These are phyloP conservation scores for Drosophila grimshawi DNA, from an alignment of 1,140 invertebrate species.

Conservation along the genomic window DNA sequence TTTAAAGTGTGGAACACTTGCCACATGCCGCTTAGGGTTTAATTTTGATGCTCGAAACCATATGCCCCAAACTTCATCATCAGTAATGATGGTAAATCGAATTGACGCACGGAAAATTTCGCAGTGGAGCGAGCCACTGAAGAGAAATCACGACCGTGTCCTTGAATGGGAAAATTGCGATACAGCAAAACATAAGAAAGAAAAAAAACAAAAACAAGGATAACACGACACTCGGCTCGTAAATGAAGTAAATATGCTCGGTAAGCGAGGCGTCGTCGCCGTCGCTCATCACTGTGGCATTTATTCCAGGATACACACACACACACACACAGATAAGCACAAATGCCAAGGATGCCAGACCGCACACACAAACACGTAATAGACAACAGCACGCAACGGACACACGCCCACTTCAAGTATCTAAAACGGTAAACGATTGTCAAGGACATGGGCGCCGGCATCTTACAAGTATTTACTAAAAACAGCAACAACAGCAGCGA, in stretches of 20 bases:
- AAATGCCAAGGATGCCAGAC: conserved; percentile 17
- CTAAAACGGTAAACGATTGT: conserved; percentile 55
- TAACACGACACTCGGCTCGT: conserved; percentile 18
- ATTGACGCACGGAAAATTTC: conserved; percentile 58
- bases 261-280: neutral
- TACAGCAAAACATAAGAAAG: conserved; percentile 27
- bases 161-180: conserved; percentile 70
- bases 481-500: conserved; percentile 20
- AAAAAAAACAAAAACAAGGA: conserved; percentile 30
- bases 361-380: neutral
- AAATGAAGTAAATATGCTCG: conserved; percentile 11
- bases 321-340: conserved; percentile 9
- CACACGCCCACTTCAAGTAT: conserved; percentile 25
- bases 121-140: conserved; percentile 2
- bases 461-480: conserved; percentile 61
- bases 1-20: conserved; percentile 2
- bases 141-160: conserved; percentile 64
- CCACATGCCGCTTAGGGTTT: no score
- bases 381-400: neutral
- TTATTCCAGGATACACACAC: conserved; percentile 6
- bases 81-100: conserved; percentile 24
- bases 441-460: conserved; percentile 75
- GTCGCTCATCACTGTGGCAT: neutral
- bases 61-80: neutral
- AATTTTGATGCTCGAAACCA: no score